Conservation (phyloP, 1,140 invertebrate species). For the Chelonus insularis region DNA sequence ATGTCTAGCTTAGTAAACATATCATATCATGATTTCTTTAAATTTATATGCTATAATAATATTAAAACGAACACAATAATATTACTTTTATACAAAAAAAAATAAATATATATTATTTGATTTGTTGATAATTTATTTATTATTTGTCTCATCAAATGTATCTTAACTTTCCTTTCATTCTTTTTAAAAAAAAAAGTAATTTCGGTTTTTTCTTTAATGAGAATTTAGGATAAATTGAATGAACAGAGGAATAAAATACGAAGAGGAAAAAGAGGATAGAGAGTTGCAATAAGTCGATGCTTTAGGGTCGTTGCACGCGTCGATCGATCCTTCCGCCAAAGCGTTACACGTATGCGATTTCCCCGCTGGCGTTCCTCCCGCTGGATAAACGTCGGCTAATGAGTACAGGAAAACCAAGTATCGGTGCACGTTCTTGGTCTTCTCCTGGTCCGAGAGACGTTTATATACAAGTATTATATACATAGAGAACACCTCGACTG, state of each 20-base stretch:
- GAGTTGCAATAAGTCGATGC: too few relatives aligned
- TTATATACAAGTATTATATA: background rate
- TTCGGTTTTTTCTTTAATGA: too few relatives aligned
- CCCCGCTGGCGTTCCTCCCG: slow-evolving; percentile 12
- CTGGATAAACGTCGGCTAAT: slow-evolving; percentile 33
- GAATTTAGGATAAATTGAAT: too few relatives aligned
- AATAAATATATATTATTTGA: too few relatives aligned
- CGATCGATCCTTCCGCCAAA: slow-evolving; percentile 32
- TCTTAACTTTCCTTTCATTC: too few relatives aligned
- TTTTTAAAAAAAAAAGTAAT: too few relatives aligned
- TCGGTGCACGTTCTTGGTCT: slow-evolving; percentile 10
- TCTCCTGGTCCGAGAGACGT: background rate
- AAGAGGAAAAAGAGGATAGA: too few relatives aligned
- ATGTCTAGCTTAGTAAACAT: background rate
- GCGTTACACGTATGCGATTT: slow-evolving; percentile 19
- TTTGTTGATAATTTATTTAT: too few relatives aligned
- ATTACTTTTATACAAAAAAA: too few relatives aligned
- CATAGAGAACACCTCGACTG: background rate
- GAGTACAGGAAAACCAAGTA: slow-evolving; percentile 32
- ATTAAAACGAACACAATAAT: too few relatives aligned
- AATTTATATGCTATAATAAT: background rate
- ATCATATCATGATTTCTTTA: background rate
- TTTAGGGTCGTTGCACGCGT: slow-evolving; percentile 31
- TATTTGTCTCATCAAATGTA: too few relatives aligned
- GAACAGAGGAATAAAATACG: too few relatives aligned